Conservation (phyloP, 2,113 vertebrate genomes). For the Chloropsis hardwickii region DNA sequence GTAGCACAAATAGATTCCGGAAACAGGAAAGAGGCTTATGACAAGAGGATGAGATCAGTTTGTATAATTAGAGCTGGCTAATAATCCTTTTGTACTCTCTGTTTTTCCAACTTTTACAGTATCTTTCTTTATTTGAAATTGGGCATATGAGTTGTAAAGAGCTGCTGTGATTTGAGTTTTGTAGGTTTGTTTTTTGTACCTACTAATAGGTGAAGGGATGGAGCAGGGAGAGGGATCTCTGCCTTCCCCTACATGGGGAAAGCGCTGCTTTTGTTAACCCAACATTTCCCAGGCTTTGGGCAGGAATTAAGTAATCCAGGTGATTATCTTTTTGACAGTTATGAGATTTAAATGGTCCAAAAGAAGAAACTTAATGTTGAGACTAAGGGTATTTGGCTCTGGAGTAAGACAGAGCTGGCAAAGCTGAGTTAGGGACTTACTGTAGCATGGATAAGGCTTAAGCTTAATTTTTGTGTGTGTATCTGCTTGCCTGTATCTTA, state of each 20-base stretch:
- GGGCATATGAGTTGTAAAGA: neutral
- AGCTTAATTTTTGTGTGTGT: neutral
- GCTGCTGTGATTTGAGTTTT: neutral
- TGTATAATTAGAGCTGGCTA: slow-evolving; percentile 82
- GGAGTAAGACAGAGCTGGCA: neutral
- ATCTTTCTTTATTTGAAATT: slow-evolving; percentile 51
- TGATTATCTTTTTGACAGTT: neutral
- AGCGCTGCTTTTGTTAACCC: neutral
- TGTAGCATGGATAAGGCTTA: neutral
- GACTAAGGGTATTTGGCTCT: neutral
- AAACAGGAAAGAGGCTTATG: slow-evolving; percentile 77
- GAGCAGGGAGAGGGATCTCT: neutral
- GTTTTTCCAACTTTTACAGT: slow-evolving; percentile 57
- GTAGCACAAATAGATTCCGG: slow-evolving; percentile 65
- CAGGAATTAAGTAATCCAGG: neutral
- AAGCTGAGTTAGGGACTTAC: neutral
- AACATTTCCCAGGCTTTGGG: neutral
- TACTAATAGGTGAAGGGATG: neutral
- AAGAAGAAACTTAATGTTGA: neutral
- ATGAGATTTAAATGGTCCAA: neutral
- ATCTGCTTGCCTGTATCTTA: neutral
- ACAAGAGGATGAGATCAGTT: slow-evolving; percentile 81
- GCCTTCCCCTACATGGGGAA: neutral
- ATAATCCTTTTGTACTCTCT: slow-evolving; percentile 79
- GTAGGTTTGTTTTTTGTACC: neutral